phyloP scores from a whole-genome alignment of 2,888 invertebrate species.

The Cheilosia pagana region DNA sequence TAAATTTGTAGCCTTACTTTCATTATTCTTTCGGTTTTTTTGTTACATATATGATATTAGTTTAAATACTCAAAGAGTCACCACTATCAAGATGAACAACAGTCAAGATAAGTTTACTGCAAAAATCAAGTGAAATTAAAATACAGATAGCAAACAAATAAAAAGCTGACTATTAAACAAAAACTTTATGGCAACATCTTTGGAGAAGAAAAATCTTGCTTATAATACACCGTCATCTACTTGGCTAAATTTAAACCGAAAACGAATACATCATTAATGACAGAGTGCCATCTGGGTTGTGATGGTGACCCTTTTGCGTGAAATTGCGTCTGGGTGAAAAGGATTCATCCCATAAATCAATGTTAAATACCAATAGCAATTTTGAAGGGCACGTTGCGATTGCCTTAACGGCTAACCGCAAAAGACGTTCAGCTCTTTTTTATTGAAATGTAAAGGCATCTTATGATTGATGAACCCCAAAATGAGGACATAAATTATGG shows the following conservation, averaged over 20 bases:
- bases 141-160: too few species aligned
- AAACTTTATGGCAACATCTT: background rate
- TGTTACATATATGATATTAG: too few species aligned
- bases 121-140: too few species aligned
- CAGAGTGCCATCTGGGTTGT: slow-evolving; percentile 50
- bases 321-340: slow-evolving; percentile 43
- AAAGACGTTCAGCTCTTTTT: slow-evolving; percentile 1
- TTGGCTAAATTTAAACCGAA: background rate
- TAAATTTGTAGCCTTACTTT: too few species aligned
- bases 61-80: too few species aligned
- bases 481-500: slow-evolving; percentile 22
- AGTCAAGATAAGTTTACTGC: too few species aligned
- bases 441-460: slow-evolving; percentile 12
- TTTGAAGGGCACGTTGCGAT: slow-evolving; percentile 4
- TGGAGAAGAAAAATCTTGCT: background rate
- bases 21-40: too few species aligned
- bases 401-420: background rate
- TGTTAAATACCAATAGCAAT: slow-evolving; percentile 34
- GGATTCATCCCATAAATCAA: slow-evolving; percentile 62
- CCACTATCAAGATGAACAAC: too few species aligned
- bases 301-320: slow-evolving; percentile 32
- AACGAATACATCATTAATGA: slow-evolving; percentile 52
- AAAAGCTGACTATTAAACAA: too few species aligned
- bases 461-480: slow-evolving; percentile 54
- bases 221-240: background rate